Conservation (phyloP, 1,140 invertebrate genomes). For the Leucophenga varia region DNA sequence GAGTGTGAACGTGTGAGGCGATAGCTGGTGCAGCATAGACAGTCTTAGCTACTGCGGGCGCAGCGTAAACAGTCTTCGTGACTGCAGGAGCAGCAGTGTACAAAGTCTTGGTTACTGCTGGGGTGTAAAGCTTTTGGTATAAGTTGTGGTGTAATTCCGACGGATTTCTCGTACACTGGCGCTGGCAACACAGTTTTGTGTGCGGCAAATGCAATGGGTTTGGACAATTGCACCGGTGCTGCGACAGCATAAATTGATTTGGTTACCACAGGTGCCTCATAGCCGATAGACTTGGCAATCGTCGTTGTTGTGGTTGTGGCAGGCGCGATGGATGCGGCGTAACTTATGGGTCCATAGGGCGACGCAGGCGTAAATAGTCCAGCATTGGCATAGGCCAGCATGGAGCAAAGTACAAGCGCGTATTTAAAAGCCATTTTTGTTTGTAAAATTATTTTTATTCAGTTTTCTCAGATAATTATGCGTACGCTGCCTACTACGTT, state of each 20-base stretch:
- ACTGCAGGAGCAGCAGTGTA: slow-evolving; percentile 19
- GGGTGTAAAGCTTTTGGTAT: too few species aligned
- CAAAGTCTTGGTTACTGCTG: slow-evolving; percentile 20
- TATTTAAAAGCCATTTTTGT: slow-evolving; percentile 55
- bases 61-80: slow-evolving; percentile 11
- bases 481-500: slow-evolving; percentile 15
- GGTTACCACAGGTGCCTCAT: slow-evolving; percentile 38
- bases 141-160: background rate
- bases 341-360: too few species aligned
- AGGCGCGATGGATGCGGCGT: too few species aligned
- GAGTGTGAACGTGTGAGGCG: slow-evolving; percentile 12
- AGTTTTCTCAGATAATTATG: background rate
- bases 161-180: slow-evolving; percentile 29
- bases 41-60: slow-evolving; percentile 18
- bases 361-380: too few species aligned
- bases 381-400: slow-evolving; percentile 57
- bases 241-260: slow-evolving; percentile 19
- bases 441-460: background rate
- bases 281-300: slow-evolving; percentile 31
- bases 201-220: too few species aligned
- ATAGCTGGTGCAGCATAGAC: slow-evolving; percentile 1
- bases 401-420: slow-evolving; percentile 53
- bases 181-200: slow-evolving; percentile 42
- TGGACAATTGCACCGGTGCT: slow-evolving; percentile 23
- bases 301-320: slow-evolving; percentile 49